A percentile compares a stretch with the other conserved stretches of the same genome.
Evolutionary conservation across 2,888 invertebrate species (phyloP).

Genomic region (Copidosoma aretas): DNA sequence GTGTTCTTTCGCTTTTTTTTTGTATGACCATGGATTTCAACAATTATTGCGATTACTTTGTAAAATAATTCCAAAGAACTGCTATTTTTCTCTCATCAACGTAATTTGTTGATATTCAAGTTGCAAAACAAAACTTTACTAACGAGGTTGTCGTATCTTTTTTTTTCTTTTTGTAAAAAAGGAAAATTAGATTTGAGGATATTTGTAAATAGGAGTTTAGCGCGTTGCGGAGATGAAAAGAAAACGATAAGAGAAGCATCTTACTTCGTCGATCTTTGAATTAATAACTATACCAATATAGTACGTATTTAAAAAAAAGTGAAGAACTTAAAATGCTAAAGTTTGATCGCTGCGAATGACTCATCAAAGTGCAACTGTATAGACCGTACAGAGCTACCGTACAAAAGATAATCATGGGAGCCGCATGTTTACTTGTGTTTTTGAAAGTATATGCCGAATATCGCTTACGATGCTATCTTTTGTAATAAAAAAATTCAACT

Average conservation of each 20-base stretch:
- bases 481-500: constrained; percentile 25
- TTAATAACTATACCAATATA: constrained; percentile 42
- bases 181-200: constrained; percentile 27
- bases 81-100: constrained; percentile 20
- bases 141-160: constrained; percentile 20
- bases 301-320: not conserved
- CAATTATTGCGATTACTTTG: constrained; percentile 27
- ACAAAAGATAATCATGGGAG: constrained; percentile 33
- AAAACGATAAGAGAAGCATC: constrained; percentile 34
- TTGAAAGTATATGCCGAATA: constrained; percentile 32
- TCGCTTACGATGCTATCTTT: constrained; percentile 37
- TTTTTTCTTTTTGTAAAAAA: constrained; percentile 32
- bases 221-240: constrained; percentile 18
- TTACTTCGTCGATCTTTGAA: constrained; percentile 43
- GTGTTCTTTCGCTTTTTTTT: constrained; percentile 44
- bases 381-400: constrained; percentile 36
- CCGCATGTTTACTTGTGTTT: constrained; percentile 29
- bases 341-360: constrained; percentile 42
- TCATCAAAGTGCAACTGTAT: constrained; percentile 38
- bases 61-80: constrained; percentile 39
- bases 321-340: constrained; percentile 39
- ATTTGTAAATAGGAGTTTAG: constrained; percentile 34
- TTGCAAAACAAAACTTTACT: constrained; percentile 20
- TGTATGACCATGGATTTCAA: not conserved
- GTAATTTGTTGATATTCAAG: constrained; percentile 34